Base-by-base conservation (phyloP, 2,797 vertebrate genomes). In the Synanceia verrucosa region DNA sequence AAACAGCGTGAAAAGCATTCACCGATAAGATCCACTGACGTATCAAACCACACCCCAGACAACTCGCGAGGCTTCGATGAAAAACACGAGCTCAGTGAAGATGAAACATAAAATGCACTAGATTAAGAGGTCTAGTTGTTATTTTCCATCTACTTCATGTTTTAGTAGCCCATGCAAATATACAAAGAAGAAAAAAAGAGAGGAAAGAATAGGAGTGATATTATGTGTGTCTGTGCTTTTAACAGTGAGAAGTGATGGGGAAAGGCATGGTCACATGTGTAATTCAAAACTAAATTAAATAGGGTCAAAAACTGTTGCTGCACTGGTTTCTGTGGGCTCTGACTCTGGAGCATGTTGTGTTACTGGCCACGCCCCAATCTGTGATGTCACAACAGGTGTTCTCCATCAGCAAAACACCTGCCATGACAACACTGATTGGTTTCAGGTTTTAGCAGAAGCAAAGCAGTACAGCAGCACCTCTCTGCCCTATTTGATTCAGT, bases 241-340 rank as follows among this genome's bases (percentile, higher is more conserved):
- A 83, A 88, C 78, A 51, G 74, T 89, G 69, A 57, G 65, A 61
- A 67, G 36, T 67, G 59, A 78, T 60, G 31, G 37, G 59, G 24
- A 60, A 78, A 84, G 81, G 82, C 74, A 74, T 85, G 82, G 67
- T 79, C 63, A 75, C 65, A 83, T 88, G 73, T 71, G 81, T 71
- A 82, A 89, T 64, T 83, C 41, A 79, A 77, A 64, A 70, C 78
- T 66, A 53, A 77, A 73, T 56, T 18, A 71, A 12, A 13, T 0
- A 28, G 52, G 63, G 57, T 34, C 16, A 41, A 68, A 67, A 67
- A 28, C 18, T 11, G 67, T 19, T 26, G 44, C 29, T 57, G 34
- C n/a, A 37, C 31, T 31, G 33, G n/a, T 48, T 36, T 62, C 37
- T 26, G 47, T 46, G 24, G 18, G n/a, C 56, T 41, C 11, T 0